A percentile compares a stretch with the other conserved stretches of the same genome.
Evolutionary conservation across 1,140 invertebrate species (phyloP).

Genomic region (Lysiphlebus fabarum): DNA sequence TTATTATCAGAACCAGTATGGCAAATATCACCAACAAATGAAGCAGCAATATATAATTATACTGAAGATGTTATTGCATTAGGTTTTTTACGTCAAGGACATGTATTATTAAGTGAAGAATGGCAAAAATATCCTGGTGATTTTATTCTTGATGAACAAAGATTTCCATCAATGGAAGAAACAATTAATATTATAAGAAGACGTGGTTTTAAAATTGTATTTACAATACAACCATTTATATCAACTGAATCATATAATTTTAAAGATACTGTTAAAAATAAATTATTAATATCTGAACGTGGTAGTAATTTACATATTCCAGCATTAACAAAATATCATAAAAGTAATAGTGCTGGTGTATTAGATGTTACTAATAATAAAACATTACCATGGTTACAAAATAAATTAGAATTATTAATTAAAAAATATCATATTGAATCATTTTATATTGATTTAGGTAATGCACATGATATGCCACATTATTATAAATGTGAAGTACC

Average conservation of each 20-base stretch:
- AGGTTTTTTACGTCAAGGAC: constrained; percentile 72
- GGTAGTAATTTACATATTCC: constrained; percentile 71
- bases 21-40: constrained; percentile 73
- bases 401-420: constrained; percentile 69
- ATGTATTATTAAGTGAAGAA: constrained; percentile 78
- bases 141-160: constrained; percentile 65
- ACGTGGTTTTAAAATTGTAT: constrained; percentile 79
- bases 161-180: constrained; percentile 73
- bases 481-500: constrained; percentile 75
- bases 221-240: constrained; percentile 82
- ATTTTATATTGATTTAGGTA: constrained; percentile 88
- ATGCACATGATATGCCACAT: constrained; percentile 80
- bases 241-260: constrained; percentile 80
- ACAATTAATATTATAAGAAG: constrained; percentile 78
- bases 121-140: constrained; percentile 82
- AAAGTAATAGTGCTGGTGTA: constrained; percentile 72
- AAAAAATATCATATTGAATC: constrained; percentile 78
- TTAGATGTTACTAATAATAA: constrained; percentile 81
- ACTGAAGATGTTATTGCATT: constrained; percentile 76
- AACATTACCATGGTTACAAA: constrained; percentile 74
- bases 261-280: constrained; percentile 68
- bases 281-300: constrained; percentile 69
- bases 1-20: constrained; percentile 78
- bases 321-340: constrained; percentile 72
- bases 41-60: constrained; percentile 72